Evolutionary conservation across 2,888 invertebrate genomes (phyloP), one percentile per base, ranked within the genome.

Genomic region (Cataglyphis rosenhaueri): DNA sequence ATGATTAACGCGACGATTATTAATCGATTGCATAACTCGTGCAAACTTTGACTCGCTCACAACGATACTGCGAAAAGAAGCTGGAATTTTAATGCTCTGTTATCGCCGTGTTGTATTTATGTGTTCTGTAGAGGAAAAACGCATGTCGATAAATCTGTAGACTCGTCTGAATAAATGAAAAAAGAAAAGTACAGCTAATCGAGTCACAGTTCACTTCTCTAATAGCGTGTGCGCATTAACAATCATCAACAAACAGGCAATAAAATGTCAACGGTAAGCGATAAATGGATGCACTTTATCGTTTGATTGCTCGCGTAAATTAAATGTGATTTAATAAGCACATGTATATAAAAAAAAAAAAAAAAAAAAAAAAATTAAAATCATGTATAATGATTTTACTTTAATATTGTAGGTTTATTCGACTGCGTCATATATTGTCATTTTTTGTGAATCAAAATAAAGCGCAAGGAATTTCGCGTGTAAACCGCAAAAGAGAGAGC

Each of bases 1-100:
- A 64, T 55, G 21, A 35, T 76, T 76, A 76, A 57, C 65, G 38
- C 29, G 48, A 52, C 38, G 55, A 65, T 65, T 55, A 41, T 65
- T 38, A 65, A 65, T 76, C 55, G 29, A 29, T 65, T 25, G 52
- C 38, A 15, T 48, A 74, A 62, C 5, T 74, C 32, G 25, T 12
- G 25, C 35, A 64, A 61, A 52, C 52, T 64, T 48, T 41, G 32
- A 61, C 44, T 64, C 29, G 15, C 35, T 15, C 62, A 15, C 3
- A 8, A 57, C 15, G 15, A 25, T 12, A n/a, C 1, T 32, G 18
- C 35, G 25, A 5, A 25, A 65, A 41, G 65, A 18, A 55, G 35
- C 48, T 48, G 21, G 3, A 21, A 48, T 5, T 52, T 52, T 25
- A 52, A 64, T 64, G 25, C 25, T 65, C 38, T 65, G 29, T 38